These are phyloP conservation scores for Argyra leucocephala DNA, from an alignment of 2,888 invertebrate species.

Conservation along the genomic window DNA sequence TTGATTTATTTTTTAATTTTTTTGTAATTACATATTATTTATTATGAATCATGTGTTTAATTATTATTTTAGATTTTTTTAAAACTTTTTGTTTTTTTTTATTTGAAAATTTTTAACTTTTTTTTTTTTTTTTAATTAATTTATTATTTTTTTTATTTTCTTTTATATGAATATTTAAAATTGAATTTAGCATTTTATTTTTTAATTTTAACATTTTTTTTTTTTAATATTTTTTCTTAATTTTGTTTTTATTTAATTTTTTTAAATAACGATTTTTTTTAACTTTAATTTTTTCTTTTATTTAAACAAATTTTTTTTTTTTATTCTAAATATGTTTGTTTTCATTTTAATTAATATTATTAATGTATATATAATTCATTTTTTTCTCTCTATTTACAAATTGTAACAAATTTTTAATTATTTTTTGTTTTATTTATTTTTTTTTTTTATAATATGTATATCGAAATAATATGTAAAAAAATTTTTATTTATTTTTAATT, in stretches of 20 bases:
- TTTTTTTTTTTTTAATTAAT: background rate
- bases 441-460: too few relatives aligned
- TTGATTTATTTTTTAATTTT: too few relatives aligned
- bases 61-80: background rate
- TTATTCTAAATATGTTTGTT: too few relatives aligned
- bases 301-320: too few relatives aligned
- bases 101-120: background rate
- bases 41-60: too few relatives aligned
- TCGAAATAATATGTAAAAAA: slow-evolving; percentile 1
- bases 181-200: background rate
- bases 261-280: too few relatives aligned
- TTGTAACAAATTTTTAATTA: background rate
- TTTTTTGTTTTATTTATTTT: background rate
- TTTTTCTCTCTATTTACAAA: background rate
- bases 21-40: too few relatives aligned
- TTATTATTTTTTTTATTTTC: background rate
- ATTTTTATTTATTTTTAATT: background rate
- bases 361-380: background rate
- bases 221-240: background rate
- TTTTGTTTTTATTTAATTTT: background rate
- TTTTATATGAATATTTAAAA: background rate
- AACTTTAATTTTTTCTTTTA: too few relatives aligned
- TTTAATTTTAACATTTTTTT: background rate
- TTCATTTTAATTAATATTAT: too few relatives aligned
- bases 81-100: background rate